Evolutionary conservation across 2,888 invertebrate species (phyloP), one percentile per base, ranked within the genome.

Genomic region (Drosophila birchii): DNA sequence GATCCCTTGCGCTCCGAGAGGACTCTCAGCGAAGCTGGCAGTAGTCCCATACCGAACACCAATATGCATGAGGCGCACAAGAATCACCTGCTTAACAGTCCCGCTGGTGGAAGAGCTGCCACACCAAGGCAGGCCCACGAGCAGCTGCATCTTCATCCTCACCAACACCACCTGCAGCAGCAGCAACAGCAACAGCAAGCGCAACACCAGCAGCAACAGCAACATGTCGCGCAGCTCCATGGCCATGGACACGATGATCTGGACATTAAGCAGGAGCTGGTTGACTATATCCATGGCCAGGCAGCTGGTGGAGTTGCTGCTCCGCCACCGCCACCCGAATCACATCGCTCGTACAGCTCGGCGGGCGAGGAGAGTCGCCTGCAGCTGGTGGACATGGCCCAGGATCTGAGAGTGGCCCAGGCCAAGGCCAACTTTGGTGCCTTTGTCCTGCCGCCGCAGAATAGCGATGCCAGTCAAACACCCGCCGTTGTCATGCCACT

Each of bases 281-380:
- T 91, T 5, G 92, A 92, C 43, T 92, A 89, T 36, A 89, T 91
- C 61, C 91, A 91, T 67, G 83, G 85, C 18, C 90, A 88, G 20
- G 67, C 79, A 5, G 0, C 14, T 5, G 41, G 34, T n/a, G 69
- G 38, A 7, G 66, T 53, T 5, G 60, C 53, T 2, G 88, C 88
- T 34, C 85, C 90, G 18, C 91, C 88, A 5, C 90, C 88, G 9
- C 90, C 91, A 2, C 88, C 91, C 5, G 91, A 90, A 49, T 91
- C 92, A 36, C 90, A 91, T 81, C 91, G 92, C 75, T 92, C 92
- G 75, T 92, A 90, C 61, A 91, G 91, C 53, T 91, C 92, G 18
- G 87, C 88, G 23, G 92, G 81, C 18, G 83, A 92, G 53, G 92
- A 92, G 54, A 90, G 90, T 41, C 88, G 91, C 49, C 66, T 82